phyloP scores from a whole-genome alignment of 2,797 vertebrate species.

The Epinephelus awoara region DNA sequence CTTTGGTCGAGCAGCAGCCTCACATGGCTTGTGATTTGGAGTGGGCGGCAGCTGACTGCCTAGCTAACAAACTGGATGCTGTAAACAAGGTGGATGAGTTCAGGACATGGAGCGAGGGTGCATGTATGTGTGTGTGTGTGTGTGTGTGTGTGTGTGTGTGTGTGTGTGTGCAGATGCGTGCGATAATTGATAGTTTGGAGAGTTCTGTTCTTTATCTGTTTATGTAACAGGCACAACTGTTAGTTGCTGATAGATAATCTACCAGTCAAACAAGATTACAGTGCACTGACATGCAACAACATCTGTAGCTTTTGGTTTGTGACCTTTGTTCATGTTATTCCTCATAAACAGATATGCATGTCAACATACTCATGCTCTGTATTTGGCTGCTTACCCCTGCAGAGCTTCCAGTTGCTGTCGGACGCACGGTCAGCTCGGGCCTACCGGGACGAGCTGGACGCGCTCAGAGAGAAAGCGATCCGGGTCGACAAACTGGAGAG shows the following conservation, averaged over 20 bases:
- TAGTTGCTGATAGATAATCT: constrained; percentile 14
- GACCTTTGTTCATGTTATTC: background rate
- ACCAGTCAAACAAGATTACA: constrained; percentile 10
- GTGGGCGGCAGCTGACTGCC: constrained; percentile 20
- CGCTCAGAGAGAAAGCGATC: constrained; percentile 94
- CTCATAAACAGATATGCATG: background rate
- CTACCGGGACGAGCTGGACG: constrained; percentile 96
- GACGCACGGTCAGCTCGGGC: constrained; percentile 95
- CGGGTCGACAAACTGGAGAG: constrained; percentile 98
- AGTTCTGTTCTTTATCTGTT: constrained; percentile 25
- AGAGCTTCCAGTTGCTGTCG: constrained; percentile 95
- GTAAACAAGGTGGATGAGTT: constrained; percentile 59
- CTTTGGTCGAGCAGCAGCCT: constrained; percentile 66
- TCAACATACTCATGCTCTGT: background rate
- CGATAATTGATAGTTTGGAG: constrained; percentile 14
- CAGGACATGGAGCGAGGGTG: background rate
- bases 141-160: constrained; percentile 20
- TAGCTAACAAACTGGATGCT: constrained; percentile 15
- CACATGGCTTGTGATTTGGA: constrained; percentile 65
- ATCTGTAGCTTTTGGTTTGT: background rate
- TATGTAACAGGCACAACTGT: constrained; percentile 4
- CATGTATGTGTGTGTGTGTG: too few species aligned
- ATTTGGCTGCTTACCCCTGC: constrained; percentile 40
- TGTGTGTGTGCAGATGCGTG: background rate
- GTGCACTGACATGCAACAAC: background rate